phyloP scores from a whole-genome alignment of 1,140 invertebrate species.

The Tetramorium simillimum region DNA sequence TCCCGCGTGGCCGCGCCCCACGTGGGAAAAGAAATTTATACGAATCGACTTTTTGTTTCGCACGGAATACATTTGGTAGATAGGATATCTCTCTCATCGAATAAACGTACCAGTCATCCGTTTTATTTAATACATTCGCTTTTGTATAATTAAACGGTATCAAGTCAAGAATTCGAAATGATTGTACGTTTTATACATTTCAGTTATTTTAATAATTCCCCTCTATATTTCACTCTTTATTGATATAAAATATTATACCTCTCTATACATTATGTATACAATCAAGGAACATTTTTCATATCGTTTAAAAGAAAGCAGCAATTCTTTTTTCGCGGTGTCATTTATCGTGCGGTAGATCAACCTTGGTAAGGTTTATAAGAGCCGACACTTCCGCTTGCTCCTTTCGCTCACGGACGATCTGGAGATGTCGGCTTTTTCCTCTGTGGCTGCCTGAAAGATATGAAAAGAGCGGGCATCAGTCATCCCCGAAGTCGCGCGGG shows the following conservation, averaged over 20 bases:
- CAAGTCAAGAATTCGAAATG: background rate
- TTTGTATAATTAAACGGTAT: background rate
- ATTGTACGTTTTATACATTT: background rate
- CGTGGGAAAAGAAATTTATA: conserved; percentile 21
- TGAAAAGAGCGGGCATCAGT: conserved; percentile 58
- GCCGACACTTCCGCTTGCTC: conserved; percentile 54
- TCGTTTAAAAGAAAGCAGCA: conserved; percentile 1
- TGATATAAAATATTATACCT: background rate
- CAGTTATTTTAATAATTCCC: background rate
- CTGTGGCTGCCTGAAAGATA: conserved; percentile 40
- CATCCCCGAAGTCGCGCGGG: conserved; percentile 17
- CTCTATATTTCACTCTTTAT: background rate
- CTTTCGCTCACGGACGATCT: conserved; percentile 36
- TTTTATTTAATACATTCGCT: background rate
- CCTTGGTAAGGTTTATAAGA: conserved; percentile 28
- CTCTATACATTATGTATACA: background rate
- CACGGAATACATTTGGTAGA: background rate
- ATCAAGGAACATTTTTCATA: background rate
- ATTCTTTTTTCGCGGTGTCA: conserved; percentile 3
- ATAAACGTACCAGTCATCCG: background rate
- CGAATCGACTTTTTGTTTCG: conserved; percentile 30
- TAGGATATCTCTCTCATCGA: background rate
- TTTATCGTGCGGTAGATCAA: conserved; percentile 31
- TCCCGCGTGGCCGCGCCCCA: background rate
- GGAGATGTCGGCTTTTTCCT: conserved; percentile 48